Percentiles rank a stretch among this genome's conserved stretches.
Conservation (phyloP, 2,797 vertebrate species). For the Nothura maculosa region DNA sequence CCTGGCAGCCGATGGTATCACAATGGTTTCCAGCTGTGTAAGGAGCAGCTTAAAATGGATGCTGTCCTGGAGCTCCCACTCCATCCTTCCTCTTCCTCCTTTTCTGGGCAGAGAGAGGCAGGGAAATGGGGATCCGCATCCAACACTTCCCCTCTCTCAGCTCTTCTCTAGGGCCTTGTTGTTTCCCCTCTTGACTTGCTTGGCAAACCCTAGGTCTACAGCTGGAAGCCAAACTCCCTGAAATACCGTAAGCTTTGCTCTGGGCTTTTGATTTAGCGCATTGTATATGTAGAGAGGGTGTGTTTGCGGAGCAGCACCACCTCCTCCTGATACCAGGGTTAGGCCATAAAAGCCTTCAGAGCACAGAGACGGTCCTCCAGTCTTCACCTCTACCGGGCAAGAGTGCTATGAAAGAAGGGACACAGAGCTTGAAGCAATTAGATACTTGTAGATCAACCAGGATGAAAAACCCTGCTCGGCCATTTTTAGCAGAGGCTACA, state of each 20-base stretch:
- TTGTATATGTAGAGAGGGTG: not conserved
- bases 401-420: not conserved
- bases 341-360: not conserved
- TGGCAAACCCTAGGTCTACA: not conserved
- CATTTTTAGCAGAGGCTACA: not conserved
- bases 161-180: not conserved
- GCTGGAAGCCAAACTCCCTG: accelerated
- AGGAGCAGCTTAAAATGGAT: slow-evolving; percentile 25
- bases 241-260: not conserved
- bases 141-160: not conserved
- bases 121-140: accelerated
- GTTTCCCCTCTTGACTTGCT: not conserved
- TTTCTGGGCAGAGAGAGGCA: not conserved
- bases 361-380: not conserved
- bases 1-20: not conserved
- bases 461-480: not conserved
- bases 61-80: not conserved
- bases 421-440: not conserved
- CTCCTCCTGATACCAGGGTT: accelerated
- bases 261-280: not conserved
- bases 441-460: not conserved
- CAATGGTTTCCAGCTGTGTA: slow-evolving; percentile 63
- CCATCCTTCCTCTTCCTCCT: not conserved
- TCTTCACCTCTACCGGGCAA: accelerated
- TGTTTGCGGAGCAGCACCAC: not conserved